Conservation (phyloP, 2,888 invertebrate genomes). For the Plemyria rubiginata region DNA sequence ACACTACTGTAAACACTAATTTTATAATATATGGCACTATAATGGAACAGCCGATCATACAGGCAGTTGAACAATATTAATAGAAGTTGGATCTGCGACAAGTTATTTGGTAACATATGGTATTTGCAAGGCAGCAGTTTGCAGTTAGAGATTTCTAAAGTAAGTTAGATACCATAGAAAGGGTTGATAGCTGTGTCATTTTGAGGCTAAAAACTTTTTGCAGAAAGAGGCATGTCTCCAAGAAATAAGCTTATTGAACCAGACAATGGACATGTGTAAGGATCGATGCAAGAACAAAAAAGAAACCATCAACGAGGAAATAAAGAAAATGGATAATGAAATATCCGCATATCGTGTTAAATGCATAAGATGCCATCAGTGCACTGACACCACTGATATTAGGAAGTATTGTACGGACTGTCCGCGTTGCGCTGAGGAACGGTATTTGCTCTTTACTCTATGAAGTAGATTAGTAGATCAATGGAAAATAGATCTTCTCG, state of each 20-base stretch:
- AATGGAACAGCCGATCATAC: no score
- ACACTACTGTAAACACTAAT: no score
- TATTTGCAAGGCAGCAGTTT: no score
- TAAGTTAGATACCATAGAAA: no score
- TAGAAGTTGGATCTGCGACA: no score
- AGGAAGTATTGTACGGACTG: conserved; percentile 70
- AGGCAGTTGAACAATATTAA: no score
- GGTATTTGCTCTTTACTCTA: not conserved
- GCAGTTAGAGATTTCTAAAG: no score
- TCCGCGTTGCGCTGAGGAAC: conserved; percentile 61
- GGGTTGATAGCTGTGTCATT: no score
- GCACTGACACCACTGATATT: conserved; percentile 62
- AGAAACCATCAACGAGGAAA: conserved; percentile 54
- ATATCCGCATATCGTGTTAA: conserved; percentile 52
- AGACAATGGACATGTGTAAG: conserved; percentile 58
- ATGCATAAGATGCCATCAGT: conserved; percentile 64
- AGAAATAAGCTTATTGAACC: conserved; percentile 63
- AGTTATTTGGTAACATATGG: no score
- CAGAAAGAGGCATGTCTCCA: conserved; percentile 62
- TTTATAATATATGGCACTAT: no score
- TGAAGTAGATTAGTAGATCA: no score
- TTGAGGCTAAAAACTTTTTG: conserved; percentile 37
- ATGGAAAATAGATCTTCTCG: no score
- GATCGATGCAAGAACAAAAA: conserved; percentile 65
- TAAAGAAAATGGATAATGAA: conserved; percentile 55